phyloP scores from a whole-genome alignment of 2,113 vertebrate genomes.

The Bos indicus region DNA sequence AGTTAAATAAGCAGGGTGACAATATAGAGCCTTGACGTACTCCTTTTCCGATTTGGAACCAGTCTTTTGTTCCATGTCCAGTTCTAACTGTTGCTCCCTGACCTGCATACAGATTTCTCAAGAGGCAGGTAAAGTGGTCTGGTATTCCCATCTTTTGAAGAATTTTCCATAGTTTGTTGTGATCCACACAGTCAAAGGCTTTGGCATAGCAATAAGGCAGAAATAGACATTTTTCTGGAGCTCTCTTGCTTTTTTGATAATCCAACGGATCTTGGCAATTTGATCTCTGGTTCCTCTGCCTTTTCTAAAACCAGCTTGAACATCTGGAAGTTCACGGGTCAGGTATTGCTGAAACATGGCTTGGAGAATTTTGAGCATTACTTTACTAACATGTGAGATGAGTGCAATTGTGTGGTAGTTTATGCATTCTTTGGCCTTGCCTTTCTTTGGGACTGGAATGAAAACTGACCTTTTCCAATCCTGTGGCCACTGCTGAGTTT shows the following conservation, averaged over 20 bases:
- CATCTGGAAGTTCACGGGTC: background rate
- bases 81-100: background rate
- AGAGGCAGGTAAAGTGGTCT: background rate
- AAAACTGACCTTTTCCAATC: background rate
- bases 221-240: background rate
- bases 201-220: background rate
- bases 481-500: background rate
- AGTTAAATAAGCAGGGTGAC: background rate
- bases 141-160: background rate
- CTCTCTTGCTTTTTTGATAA: background rate
- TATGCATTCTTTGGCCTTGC: background rate
- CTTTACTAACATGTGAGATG: background rate
- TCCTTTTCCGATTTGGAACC: background rate
- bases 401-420: background rate
- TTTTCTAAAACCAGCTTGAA: background rate
- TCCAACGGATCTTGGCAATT: background rate
- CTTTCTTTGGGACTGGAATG: background rate
- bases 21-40: background rate
- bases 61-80: background rate
- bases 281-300: background rate
- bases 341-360: background rate
- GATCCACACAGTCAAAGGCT: background rate
- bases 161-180: background rate
- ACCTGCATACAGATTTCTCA: background rate
- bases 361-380: background rate